Percentiles rank a stretch among this genome's conserved stretches.
These are phyloP conservation scores for Zelostemma sp. DNA, from an alignment of 1,140 invertebrate species.

Conservation along the genomic window DNA sequence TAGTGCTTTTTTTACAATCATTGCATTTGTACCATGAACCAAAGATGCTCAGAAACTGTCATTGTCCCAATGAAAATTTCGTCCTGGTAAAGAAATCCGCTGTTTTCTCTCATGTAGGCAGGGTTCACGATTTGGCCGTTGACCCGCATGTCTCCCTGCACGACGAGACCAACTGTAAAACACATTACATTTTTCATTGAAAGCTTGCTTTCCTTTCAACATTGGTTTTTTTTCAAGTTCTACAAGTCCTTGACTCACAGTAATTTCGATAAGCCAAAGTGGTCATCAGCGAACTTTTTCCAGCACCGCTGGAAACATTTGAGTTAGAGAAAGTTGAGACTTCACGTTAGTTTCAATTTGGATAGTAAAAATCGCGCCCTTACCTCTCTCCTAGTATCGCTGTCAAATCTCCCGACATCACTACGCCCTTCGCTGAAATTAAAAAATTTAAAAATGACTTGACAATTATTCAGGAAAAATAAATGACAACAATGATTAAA, in stretches of 20 bases:
- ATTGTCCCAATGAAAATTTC: slow-evolving; percentile 90
- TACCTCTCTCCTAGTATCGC: slow-evolving; percentile 93
- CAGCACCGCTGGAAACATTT: slow-evolving; percentile 87
- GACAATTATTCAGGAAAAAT: no score
- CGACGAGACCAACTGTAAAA: slow-evolving; percentile 73
- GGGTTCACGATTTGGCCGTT: slow-evolving; percentile 78
- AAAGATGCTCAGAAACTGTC: slow-evolving; percentile 90
- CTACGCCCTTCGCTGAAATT: slow-evolving; percentile 77
- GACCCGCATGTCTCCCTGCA: slow-evolving; percentile 82
- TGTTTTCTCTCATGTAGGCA: slow-evolving; percentile 81
- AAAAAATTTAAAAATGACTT: slow-evolving; percentile 28
- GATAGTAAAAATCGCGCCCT: not conserved
- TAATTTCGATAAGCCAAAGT: slow-evolving; percentile 84
- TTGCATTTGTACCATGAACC: slow-evolving; percentile 80
- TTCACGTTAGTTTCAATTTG: not conserved
- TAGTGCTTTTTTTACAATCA: not conserved
- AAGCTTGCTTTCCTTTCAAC: no score
- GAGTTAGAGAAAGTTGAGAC: slow-evolving; percentile 4
- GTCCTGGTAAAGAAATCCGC: slow-evolving; percentile 95
- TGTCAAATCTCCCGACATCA: slow-evolving; percentile 85
- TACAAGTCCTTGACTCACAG: slow-evolving; percentile 72
- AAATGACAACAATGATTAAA: not conserved
- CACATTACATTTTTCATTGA: no score
- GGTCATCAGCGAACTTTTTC: slow-evolving; percentile 95
- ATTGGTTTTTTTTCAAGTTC: slow-evolving; percentile 4